These are phyloP conservation scores for Plutella xylostella DNA, from an alignment of 2,888 invertebrate genomes.

Conservation along the genomic window DNA sequence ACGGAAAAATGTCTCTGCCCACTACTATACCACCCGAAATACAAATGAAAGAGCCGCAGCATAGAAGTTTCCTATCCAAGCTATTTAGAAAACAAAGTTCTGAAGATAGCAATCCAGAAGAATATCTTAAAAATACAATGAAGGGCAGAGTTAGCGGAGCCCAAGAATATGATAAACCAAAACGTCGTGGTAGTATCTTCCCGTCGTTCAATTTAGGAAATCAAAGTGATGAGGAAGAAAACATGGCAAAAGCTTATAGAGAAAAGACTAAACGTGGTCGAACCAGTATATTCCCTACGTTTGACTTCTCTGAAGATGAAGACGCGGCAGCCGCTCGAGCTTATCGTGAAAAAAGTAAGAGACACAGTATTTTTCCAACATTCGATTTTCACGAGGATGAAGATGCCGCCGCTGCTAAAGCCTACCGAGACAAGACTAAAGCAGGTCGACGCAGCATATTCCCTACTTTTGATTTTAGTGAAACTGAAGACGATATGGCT, in stretches of 20 bases:
- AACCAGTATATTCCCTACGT: constrained; percentile 20
- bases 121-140: constrained; percentile 44
- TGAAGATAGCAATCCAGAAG: constrained; percentile 42
- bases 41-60: constrained; percentile 16
- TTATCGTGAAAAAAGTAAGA: constrained; percentile 43
- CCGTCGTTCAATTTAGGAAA: constrained; percentile 52
- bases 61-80: constrained; percentile 41
- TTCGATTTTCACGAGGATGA: constrained; percentile 49
- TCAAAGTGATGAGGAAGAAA: constrained; percentile 36
- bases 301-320: constrained; percentile 57
- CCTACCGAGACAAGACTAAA: constrained; percentile 45
- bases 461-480: constrained; percentile 54
- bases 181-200: constrained; percentile 51
- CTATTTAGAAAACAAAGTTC: constrained; percentile 42
- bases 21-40: constrained; percentile 22
- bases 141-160: constrained; percentile 38
- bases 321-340: constrained; percentile 34
- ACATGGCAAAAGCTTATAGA: constrained; percentile 10
- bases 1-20: constrained; percentile 54
- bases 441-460: constrained; percentile 52
- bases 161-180: constrained; percentile 33
- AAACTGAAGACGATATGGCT: constrained; percentile 39
- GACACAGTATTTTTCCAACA: constrained; percentile 52
- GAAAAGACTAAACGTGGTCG: constrained; percentile 15
- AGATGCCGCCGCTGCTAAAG: constrained; percentile 30